Conservation (phyloP, 2,797 vertebrate genomes). For the Clarias pachynema region DNA sequence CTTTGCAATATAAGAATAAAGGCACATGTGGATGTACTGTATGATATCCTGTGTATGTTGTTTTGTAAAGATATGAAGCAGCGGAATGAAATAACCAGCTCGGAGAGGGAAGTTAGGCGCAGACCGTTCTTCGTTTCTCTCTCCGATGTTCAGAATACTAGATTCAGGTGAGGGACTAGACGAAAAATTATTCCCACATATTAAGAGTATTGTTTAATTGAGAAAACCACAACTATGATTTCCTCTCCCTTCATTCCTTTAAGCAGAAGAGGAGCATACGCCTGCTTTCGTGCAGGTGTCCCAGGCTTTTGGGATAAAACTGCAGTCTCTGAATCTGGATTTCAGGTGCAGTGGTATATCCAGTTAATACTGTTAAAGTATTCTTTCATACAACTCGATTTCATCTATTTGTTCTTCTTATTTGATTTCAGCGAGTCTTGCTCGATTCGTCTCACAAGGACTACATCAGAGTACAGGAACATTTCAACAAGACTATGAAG, state of each 20-base stretch:
- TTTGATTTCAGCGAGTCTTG: slow-evolving; percentile 45
- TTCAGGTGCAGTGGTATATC: slow-evolving; percentile 47
- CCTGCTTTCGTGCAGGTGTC: slow-evolving; percentile 33
- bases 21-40: neutral
- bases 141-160: slow-evolving; percentile 24
- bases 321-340: slow-evolving; percentile 54
- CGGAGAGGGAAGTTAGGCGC: slow-evolving; percentile 37
- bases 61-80: slow-evolving; percentile 57
- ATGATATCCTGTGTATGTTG: neutral
- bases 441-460: slow-evolving; percentile 69
- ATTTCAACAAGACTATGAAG: slow-evolving; percentile 74
- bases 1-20: neutral
- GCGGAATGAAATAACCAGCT: slow-evolving; percentile 45
- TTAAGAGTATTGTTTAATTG: neutral
- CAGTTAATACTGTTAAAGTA: neutral
- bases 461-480: slow-evolving; percentile 69
- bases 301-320: slow-evolving; percentile 58
- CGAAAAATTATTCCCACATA: neutral
- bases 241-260: neutral
- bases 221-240: neutral
- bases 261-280: slow-evolving; percentile 33
- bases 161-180: slow-evolving; percentile 32
- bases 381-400: neutral
- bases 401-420: neutral
- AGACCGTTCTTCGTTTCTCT: slow-evolving; percentile 54